A percentile compares a stretch with the other conserved stretches of the same genome.
These are phyloP conservation scores for Drosophila maculinotata DNA, from an alignment of 2,888 invertebrate species.

Conservation along the genomic window DNA sequence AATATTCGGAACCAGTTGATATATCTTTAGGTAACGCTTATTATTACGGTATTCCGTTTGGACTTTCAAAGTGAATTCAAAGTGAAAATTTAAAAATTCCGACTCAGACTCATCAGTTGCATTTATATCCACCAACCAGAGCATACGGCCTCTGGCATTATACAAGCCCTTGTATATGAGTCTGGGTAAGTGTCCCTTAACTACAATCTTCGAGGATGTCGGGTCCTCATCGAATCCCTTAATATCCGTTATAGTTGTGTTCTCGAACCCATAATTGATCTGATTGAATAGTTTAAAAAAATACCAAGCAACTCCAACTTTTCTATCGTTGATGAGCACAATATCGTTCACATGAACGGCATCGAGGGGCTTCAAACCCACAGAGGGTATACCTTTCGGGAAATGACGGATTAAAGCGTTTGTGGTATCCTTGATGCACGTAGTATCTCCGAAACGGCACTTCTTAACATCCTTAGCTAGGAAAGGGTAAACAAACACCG, in stretches of 20 bases:
- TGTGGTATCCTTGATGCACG: slow-evolving; percentile 67
- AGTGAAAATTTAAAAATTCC: slow-evolving; percentile 59
- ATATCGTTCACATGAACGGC: slow-evolving; percentile 49
- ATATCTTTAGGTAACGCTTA: slow-evolving; percentile 62
- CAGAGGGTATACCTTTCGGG: slow-evolving; percentile 72
- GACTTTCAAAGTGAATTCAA: slow-evolving; percentile 57
- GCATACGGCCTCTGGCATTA: slow-evolving; percentile 53
- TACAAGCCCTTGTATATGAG: slow-evolving; percentile 59
- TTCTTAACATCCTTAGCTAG: slow-evolving; percentile 52
- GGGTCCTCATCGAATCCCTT: slow-evolving; percentile 62
- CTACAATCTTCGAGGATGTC: slow-evolving; percentile 45
- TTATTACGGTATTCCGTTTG: slow-evolving; percentile 64
- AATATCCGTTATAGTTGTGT: slow-evolving; percentile 64
- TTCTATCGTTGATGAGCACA: slow-evolving; percentile 47
- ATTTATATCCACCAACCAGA: slow-evolving; percentile 62
- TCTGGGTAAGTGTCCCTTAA: slow-evolving; percentile 58
- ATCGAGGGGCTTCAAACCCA: slow-evolving; percentile 72
- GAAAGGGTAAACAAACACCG: not conserved
- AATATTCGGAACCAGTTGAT: slow-evolving; percentile 58
- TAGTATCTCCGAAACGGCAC: slow-evolving; percentile 65
- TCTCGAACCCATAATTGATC: slow-evolving; percentile 67
- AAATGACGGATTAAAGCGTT: slow-evolving; percentile 60
- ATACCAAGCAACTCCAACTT: slow-evolving; percentile 51
- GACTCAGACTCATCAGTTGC: slow-evolving; percentile 46
- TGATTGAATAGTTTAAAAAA: slow-evolving; percentile 60